phyloP scores from a whole-genome alignment of 2,113 vertebrate species.

The Agapornis roseicollis region DNA sequence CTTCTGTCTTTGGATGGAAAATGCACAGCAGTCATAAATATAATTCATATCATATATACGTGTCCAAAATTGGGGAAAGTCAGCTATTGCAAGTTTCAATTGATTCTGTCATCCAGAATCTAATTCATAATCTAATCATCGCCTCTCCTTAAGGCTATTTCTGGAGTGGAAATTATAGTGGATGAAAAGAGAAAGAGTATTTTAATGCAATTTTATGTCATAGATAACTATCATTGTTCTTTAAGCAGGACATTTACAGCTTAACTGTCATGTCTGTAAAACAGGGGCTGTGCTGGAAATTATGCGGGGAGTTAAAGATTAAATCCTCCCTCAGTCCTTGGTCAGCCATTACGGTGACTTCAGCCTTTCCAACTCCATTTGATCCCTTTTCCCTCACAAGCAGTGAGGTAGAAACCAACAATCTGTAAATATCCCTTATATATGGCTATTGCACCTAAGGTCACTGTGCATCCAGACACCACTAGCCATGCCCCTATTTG shows the following conservation, averaged over 20 bases:
- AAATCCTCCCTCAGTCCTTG: not conserved
- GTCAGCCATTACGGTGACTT: not conserved
- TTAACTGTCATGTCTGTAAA: not conserved
- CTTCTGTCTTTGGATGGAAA: conserved; percentile 38
- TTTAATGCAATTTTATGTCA: conserved; percentile 51
- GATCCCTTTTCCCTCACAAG: not conserved
- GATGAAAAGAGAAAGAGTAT: conserved; percentile 45
- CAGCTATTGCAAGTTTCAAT: conserved; percentile 23
- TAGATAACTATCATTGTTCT: conserved; percentile 46
- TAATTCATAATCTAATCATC: conserved; percentile 41
- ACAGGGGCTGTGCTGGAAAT: not conserved
- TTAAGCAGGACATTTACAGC: conserved; percentile 45
- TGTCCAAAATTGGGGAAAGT: conserved; percentile 40
- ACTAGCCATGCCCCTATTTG: not conserved
- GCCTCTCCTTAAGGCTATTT: conserved; percentile 50
- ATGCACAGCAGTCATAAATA: conserved; percentile 41
- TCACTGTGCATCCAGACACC: not conserved
- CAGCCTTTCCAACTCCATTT: not conserved
- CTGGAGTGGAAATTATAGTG: conserved; percentile 46
- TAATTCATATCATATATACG: not conserved
- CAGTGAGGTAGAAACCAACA: not conserved
- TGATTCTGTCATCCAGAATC: conserved; percentile 50
- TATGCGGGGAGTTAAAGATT: not conserved
- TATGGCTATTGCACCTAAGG: not conserved
- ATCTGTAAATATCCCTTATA: not conserved